A percentile compares a stretch with the other conserved stretches of the same genome.
These are phyloP conservation scores for Pomatorhinus ruficollis DNA, from an alignment of 2,113 vertebrate genomes.

Conservation along the genomic window DNA sequence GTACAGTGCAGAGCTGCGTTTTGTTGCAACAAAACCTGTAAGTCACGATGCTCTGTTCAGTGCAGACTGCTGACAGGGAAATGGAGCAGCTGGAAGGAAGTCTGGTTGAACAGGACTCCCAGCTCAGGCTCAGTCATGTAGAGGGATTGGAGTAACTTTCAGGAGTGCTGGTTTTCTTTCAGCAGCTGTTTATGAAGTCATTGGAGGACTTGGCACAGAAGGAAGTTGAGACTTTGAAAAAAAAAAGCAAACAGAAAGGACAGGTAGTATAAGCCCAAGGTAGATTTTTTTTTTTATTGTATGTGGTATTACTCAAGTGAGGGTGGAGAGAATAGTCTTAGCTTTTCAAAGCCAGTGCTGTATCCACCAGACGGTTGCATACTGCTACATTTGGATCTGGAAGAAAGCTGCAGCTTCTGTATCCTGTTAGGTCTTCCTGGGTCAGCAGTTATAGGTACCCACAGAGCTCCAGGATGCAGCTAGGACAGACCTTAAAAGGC, in stretches of 20 bases:
- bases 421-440: background rate
- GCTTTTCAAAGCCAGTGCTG: background rate
- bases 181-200: background rate
- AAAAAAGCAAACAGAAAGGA: background rate
- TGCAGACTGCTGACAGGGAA: background rate
- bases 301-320: background rate
- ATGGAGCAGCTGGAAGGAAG: background rate
- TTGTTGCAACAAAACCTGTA: rapidly evolving
- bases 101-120: background rate
- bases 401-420: background rate
- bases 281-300: background rate
- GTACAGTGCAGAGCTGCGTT: background rate
- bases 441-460: background rate
- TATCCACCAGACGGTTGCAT: too few species aligned
- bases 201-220: background rate
- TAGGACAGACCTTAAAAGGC: background rate
- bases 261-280: background rate
- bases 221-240: background rate
- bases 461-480: rapidly evolving
- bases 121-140: background rate
- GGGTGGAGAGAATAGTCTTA: too few species aligned
- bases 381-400: background rate
- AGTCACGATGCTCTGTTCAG: background rate
- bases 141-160: background rate
- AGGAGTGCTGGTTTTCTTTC: background rate